Percentiles rank a stretch among this genome's conserved stretches.
These are phyloP conservation scores for Felis chaus DNA, from an alignment of 2,113 vertebrate species.

Conservation along the genomic window DNA sequence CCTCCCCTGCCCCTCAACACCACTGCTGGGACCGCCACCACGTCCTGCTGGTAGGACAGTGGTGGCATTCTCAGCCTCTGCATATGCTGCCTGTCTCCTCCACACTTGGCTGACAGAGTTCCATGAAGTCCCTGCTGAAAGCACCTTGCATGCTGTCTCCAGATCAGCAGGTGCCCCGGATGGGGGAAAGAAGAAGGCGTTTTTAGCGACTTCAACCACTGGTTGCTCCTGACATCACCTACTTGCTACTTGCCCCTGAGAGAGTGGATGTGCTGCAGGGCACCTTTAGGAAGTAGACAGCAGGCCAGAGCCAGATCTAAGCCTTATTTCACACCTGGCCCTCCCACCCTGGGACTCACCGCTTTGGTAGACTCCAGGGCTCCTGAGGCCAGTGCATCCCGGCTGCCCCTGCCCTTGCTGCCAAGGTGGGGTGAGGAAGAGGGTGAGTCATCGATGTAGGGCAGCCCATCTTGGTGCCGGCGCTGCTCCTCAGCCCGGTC, in stretches of 20 bases:
- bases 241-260: not conserved
- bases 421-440: slow-evolving; percentile 96
- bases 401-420: slow-evolving; percentile 94
- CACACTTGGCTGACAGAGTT: not conserved
- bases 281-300: not conserved
- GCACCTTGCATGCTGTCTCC: not conserved
- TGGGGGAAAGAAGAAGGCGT: not conserved
- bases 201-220: not conserved
- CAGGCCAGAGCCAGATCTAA: too few relatives aligned
- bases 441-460: slow-evolving; percentile 95
- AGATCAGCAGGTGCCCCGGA: not conserved
- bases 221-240: not conserved
- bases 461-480: slow-evolving; percentile 93
- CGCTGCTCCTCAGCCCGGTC: slow-evolving; percentile 94
- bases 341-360: slow-evolving; percentile 81
- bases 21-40: not conserved
- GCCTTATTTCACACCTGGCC: not conserved
- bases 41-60: not conserved
- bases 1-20: not conserved
- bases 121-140: accelerated
- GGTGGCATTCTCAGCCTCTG: not conserved
- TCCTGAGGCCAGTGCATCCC: slow-evolving; percentile 91
- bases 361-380: slow-evolving; percentile 91
- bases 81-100: not conserved
- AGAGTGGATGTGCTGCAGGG: too few relatives aligned